Evolutionary conservation across 2,888 invertebrate genomes (phyloP).

Genomic region (Oscheius onirici): DNA sequence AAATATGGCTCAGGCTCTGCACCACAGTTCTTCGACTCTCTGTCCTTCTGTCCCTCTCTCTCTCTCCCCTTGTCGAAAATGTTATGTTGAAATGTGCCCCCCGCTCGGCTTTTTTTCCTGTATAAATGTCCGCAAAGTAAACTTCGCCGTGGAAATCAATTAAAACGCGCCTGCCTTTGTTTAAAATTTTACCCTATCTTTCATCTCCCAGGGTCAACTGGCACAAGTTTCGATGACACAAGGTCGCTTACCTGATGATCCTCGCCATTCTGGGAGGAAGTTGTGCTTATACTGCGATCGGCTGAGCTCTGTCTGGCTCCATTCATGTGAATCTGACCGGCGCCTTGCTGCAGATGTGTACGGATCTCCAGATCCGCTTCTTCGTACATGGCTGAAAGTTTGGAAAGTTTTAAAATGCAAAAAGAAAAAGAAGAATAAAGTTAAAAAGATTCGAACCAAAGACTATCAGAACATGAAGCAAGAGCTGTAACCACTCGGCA

Average conservation of each 20-base stretch:
- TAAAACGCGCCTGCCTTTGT: slow-evolving; percentile 17
- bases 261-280: slow-evolving; percentile 25
- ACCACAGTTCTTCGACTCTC: too few relatives aligned
- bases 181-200: slow-evolving; percentile 28
- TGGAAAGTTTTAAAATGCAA: neutral
- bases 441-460: neutral
- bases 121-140: slow-evolving; percentile 21
- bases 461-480: neutral
- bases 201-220: slow-evolving; percentile 27
- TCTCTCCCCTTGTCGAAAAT: neutral
- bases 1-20: too few relatives aligned
- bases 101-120: neutral
- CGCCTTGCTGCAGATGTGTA: neutral
- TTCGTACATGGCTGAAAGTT: slow-evolving; percentile 17
- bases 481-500: neutral
- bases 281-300: slow-evolving; percentile 26
- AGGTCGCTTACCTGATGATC: slow-evolving; percentile 23
- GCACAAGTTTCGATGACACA: slow-evolving; percentile 5
- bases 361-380: slow-evolving; percentile 30
- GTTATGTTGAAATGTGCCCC: neutral
- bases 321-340: neutral
- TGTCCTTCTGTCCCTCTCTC: neutral
- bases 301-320: slow-evolving; percentile 26
- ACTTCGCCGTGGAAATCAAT: slow-evolving; percentile 26
- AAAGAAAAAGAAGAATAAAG: neutral